Conservation (phyloP, 2,113 vertebrate genomes). For the Motacilla tschutschensis region DNA sequence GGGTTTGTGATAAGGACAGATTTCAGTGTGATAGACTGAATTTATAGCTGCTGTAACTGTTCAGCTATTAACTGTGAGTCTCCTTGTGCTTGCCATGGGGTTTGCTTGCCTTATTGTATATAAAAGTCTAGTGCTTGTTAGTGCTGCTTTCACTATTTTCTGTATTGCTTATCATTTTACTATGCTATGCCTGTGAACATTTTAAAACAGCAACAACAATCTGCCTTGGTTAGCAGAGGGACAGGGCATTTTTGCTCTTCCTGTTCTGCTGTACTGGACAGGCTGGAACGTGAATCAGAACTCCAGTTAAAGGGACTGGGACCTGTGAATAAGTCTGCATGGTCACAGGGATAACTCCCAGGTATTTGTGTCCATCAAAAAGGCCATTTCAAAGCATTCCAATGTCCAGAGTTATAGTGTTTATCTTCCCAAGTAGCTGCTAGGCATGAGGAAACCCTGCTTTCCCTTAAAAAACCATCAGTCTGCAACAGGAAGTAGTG, state of each 20-base stretch:
- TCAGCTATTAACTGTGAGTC: neutral
- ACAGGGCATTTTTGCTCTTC: neutral
- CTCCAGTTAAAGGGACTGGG: neutral
- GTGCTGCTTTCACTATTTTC: neutral
- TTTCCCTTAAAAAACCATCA: neutral
- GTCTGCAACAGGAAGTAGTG: neutral
- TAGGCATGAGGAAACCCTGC: neutral
- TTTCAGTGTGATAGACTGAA: neutral
- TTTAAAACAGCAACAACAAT: neutral
- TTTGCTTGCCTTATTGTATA: neutral
- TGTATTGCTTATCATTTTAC: neutral
- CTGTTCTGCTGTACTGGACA: neutral
- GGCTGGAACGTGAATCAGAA: neutral
- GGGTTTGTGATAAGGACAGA: neutral
- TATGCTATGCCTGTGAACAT: neutral
- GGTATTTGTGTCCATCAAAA: neutral
- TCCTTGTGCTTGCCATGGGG: neutral
- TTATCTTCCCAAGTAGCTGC: neutral
- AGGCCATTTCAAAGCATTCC: neutral
- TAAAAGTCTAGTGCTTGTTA: neutral
- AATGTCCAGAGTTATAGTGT: neutral
- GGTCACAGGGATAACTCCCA: neutral
- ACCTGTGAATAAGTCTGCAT: accelerated
- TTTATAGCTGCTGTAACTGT: neutral
- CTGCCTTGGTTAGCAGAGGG: neutral